Evolutionary conservation across 2,888 invertebrate genomes (phyloP), one percentile per base, ranked within the genome.

Genomic region (Spodoptera picta): DNA sequence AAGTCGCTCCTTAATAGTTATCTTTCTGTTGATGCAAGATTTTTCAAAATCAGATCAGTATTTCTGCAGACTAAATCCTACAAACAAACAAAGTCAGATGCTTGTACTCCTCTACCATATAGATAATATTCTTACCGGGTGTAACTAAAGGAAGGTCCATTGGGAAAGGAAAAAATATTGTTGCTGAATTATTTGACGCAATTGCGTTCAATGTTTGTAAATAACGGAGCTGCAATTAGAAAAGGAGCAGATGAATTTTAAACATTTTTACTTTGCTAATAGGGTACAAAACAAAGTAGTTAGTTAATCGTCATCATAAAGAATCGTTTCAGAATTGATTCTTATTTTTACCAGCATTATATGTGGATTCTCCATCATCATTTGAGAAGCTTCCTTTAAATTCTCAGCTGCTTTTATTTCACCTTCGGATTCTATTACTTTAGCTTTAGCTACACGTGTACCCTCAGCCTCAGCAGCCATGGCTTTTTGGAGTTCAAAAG

Each of bases 381-480:
- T 75, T 63, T 74, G 77, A 3, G 90, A 84, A 4, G 90, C 91
- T 65, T 85, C 81, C 65, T 73, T 77, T 1, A 90, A 84, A 66
- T 86, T 86, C 73, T 89, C 87, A 0, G 90, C 89, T 4, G 90
- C 85, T 79, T 88, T 85, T 52, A 90, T 89, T 85, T 90, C 90
- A 19, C 90, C 90, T 77, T 89, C 82, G 0, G 90, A 85, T 75
- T 88, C 90, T 48, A 91, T 90, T 9, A 90, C 81, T 75, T 89
- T 90, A 4, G 89, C 90, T 83, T 87, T 90, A 19, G 85, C 91
- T 45, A 86, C 60, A 5, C 90, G 84, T n/a, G 86, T 87, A 2
- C 87, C 89, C 75, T 90, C 91, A 6, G 90, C 89, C 73, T 90
- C 90, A 9, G 89, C 87, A 9, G 91, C 90, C 89, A 91, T 89